phyloP scores from a whole-genome alignment of 2,113 vertebrate genomes.

The Actenoides hombroni region DNA sequence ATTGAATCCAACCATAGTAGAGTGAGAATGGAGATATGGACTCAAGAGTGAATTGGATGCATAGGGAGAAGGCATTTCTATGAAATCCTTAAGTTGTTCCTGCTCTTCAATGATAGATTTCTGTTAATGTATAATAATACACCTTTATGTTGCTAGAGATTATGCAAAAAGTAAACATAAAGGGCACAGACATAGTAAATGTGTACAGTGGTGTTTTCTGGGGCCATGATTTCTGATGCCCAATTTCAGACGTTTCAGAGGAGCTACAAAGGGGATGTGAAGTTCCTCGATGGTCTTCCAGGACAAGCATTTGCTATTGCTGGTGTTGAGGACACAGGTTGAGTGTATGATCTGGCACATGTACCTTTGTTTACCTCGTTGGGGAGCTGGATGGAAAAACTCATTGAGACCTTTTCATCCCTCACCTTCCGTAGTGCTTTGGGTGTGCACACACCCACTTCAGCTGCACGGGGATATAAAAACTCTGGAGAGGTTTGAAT shows the following conservation, averaged over 20 bases:
- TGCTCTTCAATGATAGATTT: neutral
- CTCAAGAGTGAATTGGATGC: neutral
- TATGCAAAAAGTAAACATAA: neutral
- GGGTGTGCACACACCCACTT: neutral
- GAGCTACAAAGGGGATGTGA: neutral
- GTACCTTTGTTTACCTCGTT: neutral
- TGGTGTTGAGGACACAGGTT: neutral
- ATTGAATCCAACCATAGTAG: neutral
- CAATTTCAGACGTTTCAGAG: neutral
- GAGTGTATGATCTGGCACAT: neutral
- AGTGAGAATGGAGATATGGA: neutral
- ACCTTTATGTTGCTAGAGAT: neutral
- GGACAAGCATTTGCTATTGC: neutral
- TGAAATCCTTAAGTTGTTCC: neutral
- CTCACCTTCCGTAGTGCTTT: neutral
- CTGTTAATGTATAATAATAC: neutral
- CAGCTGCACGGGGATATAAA: neutral
- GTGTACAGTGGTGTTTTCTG: neutral
- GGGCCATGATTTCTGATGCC: neutral
- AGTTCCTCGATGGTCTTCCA: neutral
- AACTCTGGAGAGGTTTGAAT: neutral
- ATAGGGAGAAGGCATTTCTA: neutral
- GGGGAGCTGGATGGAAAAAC: neutral
- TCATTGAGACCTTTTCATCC: neutral
- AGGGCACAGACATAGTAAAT: neutral